Evolutionary conservation across 2,888 invertebrate species (phyloP).

Genomic region (Phanerotoma sp.): DNA sequence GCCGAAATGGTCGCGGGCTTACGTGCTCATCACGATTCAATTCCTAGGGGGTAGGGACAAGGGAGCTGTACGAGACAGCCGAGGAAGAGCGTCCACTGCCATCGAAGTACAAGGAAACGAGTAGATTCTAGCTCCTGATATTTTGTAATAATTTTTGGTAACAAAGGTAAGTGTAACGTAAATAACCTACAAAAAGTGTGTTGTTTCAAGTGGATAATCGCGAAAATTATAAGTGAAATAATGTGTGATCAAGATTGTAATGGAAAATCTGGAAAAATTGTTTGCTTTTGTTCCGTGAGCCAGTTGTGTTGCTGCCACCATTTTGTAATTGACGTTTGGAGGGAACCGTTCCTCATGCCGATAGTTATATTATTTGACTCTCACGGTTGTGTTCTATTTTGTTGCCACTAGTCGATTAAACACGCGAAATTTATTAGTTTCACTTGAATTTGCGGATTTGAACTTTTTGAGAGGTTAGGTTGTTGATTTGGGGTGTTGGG

Average conservation of each 20-base stretch:
- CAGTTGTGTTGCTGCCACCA: conserved; percentile 38
- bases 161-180: conserved; percentile 31
- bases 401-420: no score
- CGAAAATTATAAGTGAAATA: no score
- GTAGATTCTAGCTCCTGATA: conserved; percentile 39
- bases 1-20: conserved; percentile 38
- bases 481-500: no score
- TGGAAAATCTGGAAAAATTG: conserved; percentile 34
- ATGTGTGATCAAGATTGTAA: background rate
- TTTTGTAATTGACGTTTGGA: conserved; percentile 47
- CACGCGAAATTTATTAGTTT: no score
- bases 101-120: conserved; percentile 49
- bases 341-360: conserved; percentile 32
- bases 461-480: background rate
- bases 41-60: conserved; percentile 36
- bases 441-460: background rate
- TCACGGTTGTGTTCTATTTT: background rate
- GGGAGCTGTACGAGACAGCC: conserved; percentile 36
- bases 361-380: background rate
- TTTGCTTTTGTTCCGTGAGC: conserved; percentile 29
- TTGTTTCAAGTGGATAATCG: background rate
- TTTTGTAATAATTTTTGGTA: conserved; percentile 29
- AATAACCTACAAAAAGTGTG: background rate
- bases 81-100: conserved; percentile 53
- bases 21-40: conserved; percentile 37